Base-by-base conservation (phyloP, 1,140 invertebrate species). In the Panonychus citri region DNA sequence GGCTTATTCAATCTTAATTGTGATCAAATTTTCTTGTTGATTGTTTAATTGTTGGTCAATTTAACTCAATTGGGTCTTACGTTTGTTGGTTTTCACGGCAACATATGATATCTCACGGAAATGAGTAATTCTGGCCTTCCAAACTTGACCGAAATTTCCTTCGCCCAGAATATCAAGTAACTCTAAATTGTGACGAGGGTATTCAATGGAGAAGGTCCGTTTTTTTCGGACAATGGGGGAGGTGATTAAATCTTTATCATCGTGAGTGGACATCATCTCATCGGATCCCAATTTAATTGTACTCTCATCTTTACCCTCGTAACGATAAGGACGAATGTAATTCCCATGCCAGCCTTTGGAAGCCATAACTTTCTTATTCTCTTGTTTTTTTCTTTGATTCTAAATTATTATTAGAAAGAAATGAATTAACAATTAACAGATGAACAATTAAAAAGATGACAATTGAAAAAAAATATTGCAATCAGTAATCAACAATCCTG, bases 101-200 rank as follows among this genome's bases (percentile, higher is more conserved):
- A 85, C 82, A 46, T 83, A 73, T n/a, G 7, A 26, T 21, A 39
- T 83, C 48, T 81, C 81, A 48, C 77, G 79, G 54, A 83, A 71
- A 64, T 83, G 80, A 61, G 82, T 80, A 10, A 80, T 81, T 69
- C 83, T 81, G 7, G 82, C 82, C 71, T 83, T 83, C 81, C 81
- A 83, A 67, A 81, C 81, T 73, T 81, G 80, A 28, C 83, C 83
- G 66, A 87, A 86, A 67, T 85, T 85, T 34, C 83, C 83, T 69
- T 83, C 78, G 8, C 83, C 83, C 10, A 86, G 69, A 30, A 84
- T 71, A 37, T 81, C 83, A 63, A 84, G 81, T 30, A 85, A 68
- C 40, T 80, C 73, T n/a, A 87, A 70, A 65, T 82, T 81, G 60
- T 78, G 78, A 63, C 81, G 72, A 3, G 82, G 78, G 61, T 85